Base-by-base conservation (phyloP, 1,140 invertebrate genomes). In the Drosophila bocki region DNA sequence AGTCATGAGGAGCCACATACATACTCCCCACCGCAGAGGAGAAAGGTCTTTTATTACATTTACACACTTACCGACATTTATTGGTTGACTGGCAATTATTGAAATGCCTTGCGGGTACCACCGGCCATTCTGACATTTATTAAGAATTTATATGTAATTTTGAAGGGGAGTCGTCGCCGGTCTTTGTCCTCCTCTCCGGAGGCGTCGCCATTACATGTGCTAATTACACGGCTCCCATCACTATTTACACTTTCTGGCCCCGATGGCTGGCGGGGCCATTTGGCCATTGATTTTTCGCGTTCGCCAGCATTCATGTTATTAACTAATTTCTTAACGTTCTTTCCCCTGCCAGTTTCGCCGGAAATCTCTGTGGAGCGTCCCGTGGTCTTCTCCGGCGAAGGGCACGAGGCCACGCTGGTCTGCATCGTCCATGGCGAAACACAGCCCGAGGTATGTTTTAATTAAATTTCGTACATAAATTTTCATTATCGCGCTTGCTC, bases 351-450 rank as follows among this genome's bases (percentile, higher is more conserved):
- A 94, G 94, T 94, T 93, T 94, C 95, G 50, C 95, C 95, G 17
- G 95, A 95, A 93, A 95, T 95, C 76, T 94, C 94, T 65, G 94
- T 95, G 35, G 95, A 95, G 88, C 93, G 94, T 76, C 93, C 94
- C 44, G 94, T 95, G 86, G 94, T 96, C 57, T 95, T 95, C 85
- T 95, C 95, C 9, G 95, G 95, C 4, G 95, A 95, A 92, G 95
- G 95, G 29, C 94, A 94, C 72, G 95, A 95, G 92, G 95, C 95
- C 11, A 94, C 95, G 85, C 92, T 96, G 37, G 95, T 95, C 42
- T 96, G 95, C 91, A 95, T 95, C 62, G 95, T 96, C 26, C 95
- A 95, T 90, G 95, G 95, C 37, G 95, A 95, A 92, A 95, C 94
- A 71, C 94, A 94, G 86, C 94, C 95, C 62, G 94, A 95, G 92